Conservation (phyloP, 2,113 vertebrate genomes). For the Gallinago paraguaiae region DNA sequence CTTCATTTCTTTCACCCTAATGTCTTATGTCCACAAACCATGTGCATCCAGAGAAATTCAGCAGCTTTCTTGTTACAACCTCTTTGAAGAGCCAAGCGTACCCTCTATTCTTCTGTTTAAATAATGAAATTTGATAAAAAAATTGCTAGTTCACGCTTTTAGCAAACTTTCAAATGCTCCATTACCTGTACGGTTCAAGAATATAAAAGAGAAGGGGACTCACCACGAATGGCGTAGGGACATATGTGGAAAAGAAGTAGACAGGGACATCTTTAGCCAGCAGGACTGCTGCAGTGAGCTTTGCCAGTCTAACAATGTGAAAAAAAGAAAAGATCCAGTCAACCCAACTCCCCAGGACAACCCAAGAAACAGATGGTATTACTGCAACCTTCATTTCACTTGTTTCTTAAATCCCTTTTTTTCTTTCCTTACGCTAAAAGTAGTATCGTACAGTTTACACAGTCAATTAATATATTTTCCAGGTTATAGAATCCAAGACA, state of each 20-base stretch:
- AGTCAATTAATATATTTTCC: accelerated
- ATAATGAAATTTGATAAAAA: background rate
- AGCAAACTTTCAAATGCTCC: background rate
- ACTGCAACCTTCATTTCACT: background rate
- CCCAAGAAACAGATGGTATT: background rate
- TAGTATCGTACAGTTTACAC: accelerated
- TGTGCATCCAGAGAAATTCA: too few species aligned
- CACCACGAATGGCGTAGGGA: slow-evolving; percentile 96
- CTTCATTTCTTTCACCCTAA: background rate
- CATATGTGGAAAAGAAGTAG: slow-evolving; percentile 89
- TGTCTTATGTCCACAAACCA: too few species aligned
- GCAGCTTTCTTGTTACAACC: too few species aligned
- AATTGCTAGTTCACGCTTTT: background rate
- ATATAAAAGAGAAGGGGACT: slow-evolving; percentile 30
- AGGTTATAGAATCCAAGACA: background rate
- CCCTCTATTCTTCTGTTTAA: too few species aligned
- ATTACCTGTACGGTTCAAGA: background rate
- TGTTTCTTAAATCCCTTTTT: background rate
- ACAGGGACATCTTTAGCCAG: slow-evolving; percentile 86
- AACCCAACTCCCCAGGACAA: background rate
- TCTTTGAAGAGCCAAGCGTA: too few species aligned
- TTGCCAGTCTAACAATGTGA: slow-evolving; percentile 80
- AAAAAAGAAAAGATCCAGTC: background rate
- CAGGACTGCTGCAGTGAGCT: slow-evolving; percentile 88
- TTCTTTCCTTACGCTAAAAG: background rate